phyloP scores from a whole-genome alignment of 2,113 vertebrate species.

The Oncorhynchus clarkii region DNA sequence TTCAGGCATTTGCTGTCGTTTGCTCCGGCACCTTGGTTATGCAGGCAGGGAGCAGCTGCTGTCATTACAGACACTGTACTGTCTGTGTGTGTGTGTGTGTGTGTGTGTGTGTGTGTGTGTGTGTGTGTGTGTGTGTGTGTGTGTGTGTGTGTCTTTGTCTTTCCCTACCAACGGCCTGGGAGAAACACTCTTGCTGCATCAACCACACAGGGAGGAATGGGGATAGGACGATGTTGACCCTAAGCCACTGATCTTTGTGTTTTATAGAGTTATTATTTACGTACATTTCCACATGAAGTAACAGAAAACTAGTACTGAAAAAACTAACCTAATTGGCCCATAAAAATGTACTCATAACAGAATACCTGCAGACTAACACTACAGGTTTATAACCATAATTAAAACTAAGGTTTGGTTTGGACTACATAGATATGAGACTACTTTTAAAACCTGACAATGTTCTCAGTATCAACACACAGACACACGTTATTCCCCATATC shows the following conservation, averaged over 20 bases:
- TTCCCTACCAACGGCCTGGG: constrained; percentile 1
- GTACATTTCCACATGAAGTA: too few species aligned
- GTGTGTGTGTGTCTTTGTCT: constrained; percentile 24
- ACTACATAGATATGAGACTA: background rate
- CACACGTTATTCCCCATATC: background rate
- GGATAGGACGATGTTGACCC: background rate
- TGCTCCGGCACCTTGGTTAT: constrained; percentile 35
- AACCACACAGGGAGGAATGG: background rate
- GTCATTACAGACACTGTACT: constrained; percentile 19
- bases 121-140: too few species aligned
- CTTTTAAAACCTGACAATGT: background rate
- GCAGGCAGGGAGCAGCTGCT: constrained; percentile 38
- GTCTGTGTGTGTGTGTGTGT: constrained; percentile 3
- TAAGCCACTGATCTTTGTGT: background rate
- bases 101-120: background rate
- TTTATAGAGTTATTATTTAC: background rate
- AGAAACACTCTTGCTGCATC: background rate
- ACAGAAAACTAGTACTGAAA: too few species aligned
- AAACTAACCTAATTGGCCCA: too few species aligned
- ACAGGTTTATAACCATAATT: too few species aligned
- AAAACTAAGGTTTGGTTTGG: background rate
- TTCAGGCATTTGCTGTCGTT: constrained; percentile 33
- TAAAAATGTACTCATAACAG: too few species aligned
- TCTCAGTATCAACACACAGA: background rate
- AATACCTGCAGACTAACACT: too few species aligned